These are phyloP conservation scores for Caloenas nicobarica DNA, from an alignment of 2,113 vertebrate species.

Conservation along the genomic window DNA sequence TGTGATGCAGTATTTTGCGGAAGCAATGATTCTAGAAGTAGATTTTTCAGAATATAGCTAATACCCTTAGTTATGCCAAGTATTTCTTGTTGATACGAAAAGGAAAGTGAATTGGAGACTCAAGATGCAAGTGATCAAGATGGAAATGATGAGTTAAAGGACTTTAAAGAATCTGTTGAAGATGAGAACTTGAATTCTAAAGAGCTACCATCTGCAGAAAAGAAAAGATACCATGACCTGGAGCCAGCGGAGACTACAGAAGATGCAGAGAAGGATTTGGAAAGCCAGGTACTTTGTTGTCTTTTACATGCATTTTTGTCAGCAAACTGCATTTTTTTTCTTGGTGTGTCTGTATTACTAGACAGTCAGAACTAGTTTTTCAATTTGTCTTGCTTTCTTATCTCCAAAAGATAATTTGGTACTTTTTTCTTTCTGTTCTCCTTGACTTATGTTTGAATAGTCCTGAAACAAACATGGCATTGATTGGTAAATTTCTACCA, in stretches of 20 bases:
- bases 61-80: slow-evolving; percentile 30
- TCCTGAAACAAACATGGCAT: background rate
- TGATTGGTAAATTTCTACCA: background rate
- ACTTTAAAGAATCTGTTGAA: slow-evolving; percentile 77
- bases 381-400: background rate
- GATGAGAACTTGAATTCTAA: slow-evolving; percentile 76
- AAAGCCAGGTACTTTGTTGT: slow-evolving; percentile 75
- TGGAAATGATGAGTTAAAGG: slow-evolving; percentile 79
- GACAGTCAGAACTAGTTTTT: background rate
- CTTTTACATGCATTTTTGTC: background rate
- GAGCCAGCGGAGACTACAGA: slow-evolving; percentile 69
- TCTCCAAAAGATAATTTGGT: background rate
- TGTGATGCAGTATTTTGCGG: background rate
- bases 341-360: background rate
- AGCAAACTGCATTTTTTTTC: background rate
- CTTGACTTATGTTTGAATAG: background rate
- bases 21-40: background rate
- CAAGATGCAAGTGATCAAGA: slow-evolving; percentile 82
- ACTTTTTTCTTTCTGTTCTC: background rate
- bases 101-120: slow-evolving; percentile 81
- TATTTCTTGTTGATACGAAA: slow-evolving; percentile 72
- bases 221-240: slow-evolving; percentile 60
- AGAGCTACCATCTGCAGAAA: slow-evolving; percentile 64
- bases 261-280: slow-evolving; percentile 75
- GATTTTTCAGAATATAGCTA: background rate